Conservation (phyloP, 2,888 invertebrate species). For the Limnephilus auricula region DNA sequence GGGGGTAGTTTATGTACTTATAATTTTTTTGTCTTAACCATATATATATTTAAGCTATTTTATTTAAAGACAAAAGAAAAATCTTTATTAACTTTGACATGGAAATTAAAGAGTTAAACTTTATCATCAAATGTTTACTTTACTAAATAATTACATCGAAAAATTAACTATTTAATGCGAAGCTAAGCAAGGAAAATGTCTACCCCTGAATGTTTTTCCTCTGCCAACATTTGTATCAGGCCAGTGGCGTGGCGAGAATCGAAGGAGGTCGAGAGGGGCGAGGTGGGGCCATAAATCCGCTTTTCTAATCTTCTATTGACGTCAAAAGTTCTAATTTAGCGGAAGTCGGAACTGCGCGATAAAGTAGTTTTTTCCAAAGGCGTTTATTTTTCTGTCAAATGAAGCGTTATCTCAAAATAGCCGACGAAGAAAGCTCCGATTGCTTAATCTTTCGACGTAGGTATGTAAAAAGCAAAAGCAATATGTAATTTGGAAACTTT, state of each 20-base stretch:
- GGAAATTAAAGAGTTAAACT: no score
- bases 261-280: conserved; percentile 25
- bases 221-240: conserved; percentile 55
- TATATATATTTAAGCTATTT: no score
- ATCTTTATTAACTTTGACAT: no score
- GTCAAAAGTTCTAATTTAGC: conserved; percentile 66
- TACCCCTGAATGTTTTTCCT: conserved; percentile 49
- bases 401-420: conserved; percentile 59
- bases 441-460: conserved; percentile 53
- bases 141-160: no score
- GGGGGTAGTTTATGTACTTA: no score
- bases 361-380: conserved; percentile 57
- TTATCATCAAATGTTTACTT: no score
- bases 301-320: conserved; percentile 66
- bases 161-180: not conserved
- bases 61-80: no score
- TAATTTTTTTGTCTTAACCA: no score
- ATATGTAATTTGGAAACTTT: conserved; percentile 39
- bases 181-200: not conserved
- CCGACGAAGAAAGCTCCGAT: conserved; percentile 25
- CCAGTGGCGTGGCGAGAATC: conserved; percentile 43
- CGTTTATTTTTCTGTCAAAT: conserved; percentile 63
- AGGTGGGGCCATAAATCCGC: conserved; percentile 63
- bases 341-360: conserved; percentile 63
- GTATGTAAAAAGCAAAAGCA: conserved; percentile 29